Base-by-base conservation (phyloP, 2,888 invertebrate genomes). In the Philopedon plagiatum region DNA sequence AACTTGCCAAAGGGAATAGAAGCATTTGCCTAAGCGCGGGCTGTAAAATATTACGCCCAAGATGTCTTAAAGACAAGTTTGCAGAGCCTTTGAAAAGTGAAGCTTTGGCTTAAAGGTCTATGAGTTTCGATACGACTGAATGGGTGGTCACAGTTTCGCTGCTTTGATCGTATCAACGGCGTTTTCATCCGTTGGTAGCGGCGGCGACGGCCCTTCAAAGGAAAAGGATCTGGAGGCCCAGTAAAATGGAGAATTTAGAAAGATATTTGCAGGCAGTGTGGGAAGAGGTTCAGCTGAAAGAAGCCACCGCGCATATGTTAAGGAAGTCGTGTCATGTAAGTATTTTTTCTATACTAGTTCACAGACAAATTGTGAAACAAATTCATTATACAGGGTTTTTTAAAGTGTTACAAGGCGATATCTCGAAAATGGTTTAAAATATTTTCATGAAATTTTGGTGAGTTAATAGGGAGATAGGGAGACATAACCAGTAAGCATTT, bases 111-210 rank as follows among this genome's bases (percentile, higher is more conserved):
- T 73, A 64, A 68, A 69, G 60, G 60, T 71, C 73, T 76, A 73
- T 63, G 72, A 77, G 73, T 74, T 78, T 76, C 75, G 76, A 78
- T 70, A 74, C 78, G 77, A 77, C 68, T 75, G 77, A 78, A 74
- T 74, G 71, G 71, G 67, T 71, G 74, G 74, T 75, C 75, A 74
- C 74, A 74, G 73, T 74, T 70, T 72, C 73, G 39, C 62, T 72
- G 72, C 78, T 79, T 79, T 79, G 79, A 79, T 78, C 79, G 75
- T 75, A 74, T 76, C 60, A 60, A 51, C 60, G 23, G 58, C 54
- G 71, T 71, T 71, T 64, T 71, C 71, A 65, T 70, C 70, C 71
- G 71, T 71, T 77, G 72, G 75, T 74, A 71, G 77, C 74, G 74
- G 71, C 62, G 74, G 60, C 71, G 71, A 70, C 62, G 74, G 60